Evolutionary conservation across 2,888 invertebrate species (phyloP), one percentile per base, ranked within the genome.

Genomic region (Nemapogon koenigi): DNA sequence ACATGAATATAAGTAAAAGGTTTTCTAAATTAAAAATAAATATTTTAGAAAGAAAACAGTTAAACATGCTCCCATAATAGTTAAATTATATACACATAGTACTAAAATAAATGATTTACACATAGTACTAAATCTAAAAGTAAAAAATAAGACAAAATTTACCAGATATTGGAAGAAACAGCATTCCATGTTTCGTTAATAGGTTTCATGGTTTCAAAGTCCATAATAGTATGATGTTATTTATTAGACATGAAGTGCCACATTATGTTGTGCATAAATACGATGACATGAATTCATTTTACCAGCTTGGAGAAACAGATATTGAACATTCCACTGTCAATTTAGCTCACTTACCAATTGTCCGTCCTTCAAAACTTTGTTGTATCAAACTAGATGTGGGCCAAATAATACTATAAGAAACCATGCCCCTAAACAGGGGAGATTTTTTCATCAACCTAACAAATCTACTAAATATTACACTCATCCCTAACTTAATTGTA

Each of bases 331-430:
- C n/a, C n/a, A n/a, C n/a, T n/a, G n/a, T 29, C 2, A 38, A 18
- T 22, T 18, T 31, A 1, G 31, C 32, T 16, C 17, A 60, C 73
- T 80, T 72, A 81, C 86, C 82, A 63, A 81, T 73, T 35, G 65
- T 69, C 70, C 81, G 85, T 35, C 86, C 86, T 53, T 85, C 83
- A 45, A 87, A 80, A 7, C 83, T 81, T 68, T 90, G 89, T 58
- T 89, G 89, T 51, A 87, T 83, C 32, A 89, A 60, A 63, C 86
- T 86, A 44, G 89, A 88, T 8, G 82, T 68, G 25, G 90, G 90
- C 89, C 88, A 89, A 48, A 89, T 85, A 19, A 86, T 56, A 41
- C 85, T 83, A 55, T 89, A 90, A 0, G 88, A 83, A 39, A 85
- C 67, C 86, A 89, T 88, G 44, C 89, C 89, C 43, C 76, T 53